A percentile compares a stretch with the other conserved stretches of the same genome.
These are phyloP conservation scores for Heliopora coerulea DNA, from an alignment of 92 coral and sea anemone genomes.

Conservation along the genomic window DNA sequence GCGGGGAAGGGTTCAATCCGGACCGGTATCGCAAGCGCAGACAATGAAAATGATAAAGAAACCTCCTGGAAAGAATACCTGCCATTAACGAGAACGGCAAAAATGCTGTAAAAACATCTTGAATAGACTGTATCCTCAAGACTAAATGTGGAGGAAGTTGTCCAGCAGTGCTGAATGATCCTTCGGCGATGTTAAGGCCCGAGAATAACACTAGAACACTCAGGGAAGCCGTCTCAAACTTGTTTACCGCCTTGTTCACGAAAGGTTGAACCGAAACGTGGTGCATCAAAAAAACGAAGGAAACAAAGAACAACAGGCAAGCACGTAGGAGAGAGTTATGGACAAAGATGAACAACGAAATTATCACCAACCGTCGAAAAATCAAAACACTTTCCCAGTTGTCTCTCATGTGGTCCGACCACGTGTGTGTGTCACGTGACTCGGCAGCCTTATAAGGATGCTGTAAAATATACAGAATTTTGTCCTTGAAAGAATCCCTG, in stretches of 20 bases:
- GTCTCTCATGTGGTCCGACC: not conserved
- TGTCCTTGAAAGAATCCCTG: conserved; percentile 11
- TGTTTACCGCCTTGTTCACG: not conserved
- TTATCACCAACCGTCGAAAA: conserved; percentile 16
- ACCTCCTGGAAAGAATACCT: no score
- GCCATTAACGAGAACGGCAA: not conserved
- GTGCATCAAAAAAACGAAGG: not conserved
- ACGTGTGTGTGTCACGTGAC: not conserved
- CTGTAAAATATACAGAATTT: conserved; percentile 14
- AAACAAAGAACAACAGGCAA: not conserved
- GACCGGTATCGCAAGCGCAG: no score
- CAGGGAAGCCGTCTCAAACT: conserved; percentile 7
- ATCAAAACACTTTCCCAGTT: conserved; percentile 33
- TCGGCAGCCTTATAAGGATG: conserved; percentile 14
- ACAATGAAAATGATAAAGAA: no score
- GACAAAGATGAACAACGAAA: conserved; percentile 14
- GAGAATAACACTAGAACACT: not conserved
- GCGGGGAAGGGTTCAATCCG: no score
- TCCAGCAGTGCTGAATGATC: conserved; percentile 1
- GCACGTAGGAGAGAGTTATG: conserved; percentile 15
- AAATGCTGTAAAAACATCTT: conserved; percentile 8
- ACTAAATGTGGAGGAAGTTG: not conserved
- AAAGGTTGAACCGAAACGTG: conserved; percentile 26
- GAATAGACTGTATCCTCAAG: not conserved
- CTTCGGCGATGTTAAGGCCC: conserved; percentile 15